phyloP scores from a whole-genome alignment of 2,113 vertebrate genomes.

The Cryptomyrus ogoouensis region DNA sequence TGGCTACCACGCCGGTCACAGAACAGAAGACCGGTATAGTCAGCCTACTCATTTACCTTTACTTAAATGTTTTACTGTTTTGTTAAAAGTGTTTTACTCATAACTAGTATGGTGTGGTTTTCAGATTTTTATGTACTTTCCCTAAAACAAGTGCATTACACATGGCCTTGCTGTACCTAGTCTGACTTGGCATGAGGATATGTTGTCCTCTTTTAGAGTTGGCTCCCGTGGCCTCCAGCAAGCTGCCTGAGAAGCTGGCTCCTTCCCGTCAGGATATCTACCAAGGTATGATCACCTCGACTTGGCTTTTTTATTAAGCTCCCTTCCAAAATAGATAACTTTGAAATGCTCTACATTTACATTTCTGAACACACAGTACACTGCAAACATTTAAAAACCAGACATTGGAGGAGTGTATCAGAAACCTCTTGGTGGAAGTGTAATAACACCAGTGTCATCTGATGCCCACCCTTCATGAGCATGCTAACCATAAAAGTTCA shows the following conservation, averaged over 20 bases:
- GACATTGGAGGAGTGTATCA: neutral
- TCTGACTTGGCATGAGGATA: no score
- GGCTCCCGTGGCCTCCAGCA: conserved; percentile 69
- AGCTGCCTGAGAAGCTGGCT: conserved; percentile 79
- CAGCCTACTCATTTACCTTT: neutral
- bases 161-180: neutral
- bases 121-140: neutral
- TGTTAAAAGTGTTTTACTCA: neutral
- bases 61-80: neutral
- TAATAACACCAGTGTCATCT: neutral
- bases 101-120: neutral
- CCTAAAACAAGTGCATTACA: neutral
- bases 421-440: neutral
- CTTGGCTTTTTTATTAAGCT: neutral
- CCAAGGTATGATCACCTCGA: conserved; percentile 66
- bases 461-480: neutral
- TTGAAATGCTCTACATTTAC: neutral
- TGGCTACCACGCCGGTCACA: conserved; percentile 73
- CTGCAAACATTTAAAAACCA: neutral
- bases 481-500: neutral
- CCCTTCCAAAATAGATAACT: neutral
- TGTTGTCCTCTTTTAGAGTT: conserved; percentile 62
- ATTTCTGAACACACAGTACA: neutral
- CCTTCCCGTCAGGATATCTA: conserved; percentile 95
- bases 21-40: conserved; percentile 85